A percentile compares a stretch with the other conserved stretches of the same genome.
These are phyloP conservation scores for Chalcis sispes DNA, from an alignment of 2,888 invertebrate species.

Conservation along the genomic window DNA sequence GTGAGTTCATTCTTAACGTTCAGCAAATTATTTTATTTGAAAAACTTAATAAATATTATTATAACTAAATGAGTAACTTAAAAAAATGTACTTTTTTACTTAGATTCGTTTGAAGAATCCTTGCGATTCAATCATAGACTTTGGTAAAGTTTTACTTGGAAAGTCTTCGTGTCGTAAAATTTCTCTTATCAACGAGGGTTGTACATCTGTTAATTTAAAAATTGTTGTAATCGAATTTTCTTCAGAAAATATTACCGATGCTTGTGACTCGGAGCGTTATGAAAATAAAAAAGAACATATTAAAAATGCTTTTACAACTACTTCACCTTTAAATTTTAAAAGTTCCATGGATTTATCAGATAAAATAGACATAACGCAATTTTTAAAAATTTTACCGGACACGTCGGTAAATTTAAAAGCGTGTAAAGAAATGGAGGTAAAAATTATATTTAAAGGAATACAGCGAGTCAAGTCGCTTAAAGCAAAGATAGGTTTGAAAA, in stretches of 20 bases:
- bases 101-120: slow-evolving; percentile 72
- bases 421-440: slow-evolving; percentile 69
- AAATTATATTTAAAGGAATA: slow-evolving; percentile 72
- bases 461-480: slow-evolving; percentile 70
- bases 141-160: slow-evolving; percentile 75
- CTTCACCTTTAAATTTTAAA: not conserved
- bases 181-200: slow-evolving; percentile 80
- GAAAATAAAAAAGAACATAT: not conserved
- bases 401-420: slow-evolving; percentile 67
- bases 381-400: slow-evolving; percentile 70
- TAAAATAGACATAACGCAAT: slow-evolving; percentile 55
- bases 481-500: slow-evolving; percentile 77
- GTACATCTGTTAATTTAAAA: slow-evolving; percentile 78
- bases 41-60: no score
- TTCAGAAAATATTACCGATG: slow-evolving; percentile 68
- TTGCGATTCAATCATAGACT: slow-evolving; percentile 73
- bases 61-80: no score
- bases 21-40: not conserved
- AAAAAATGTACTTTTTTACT: not conserved
- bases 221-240: slow-evolving; percentile 75
- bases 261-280: slow-evolving; percentile 63
- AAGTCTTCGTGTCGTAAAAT: slow-evolving; percentile 78
- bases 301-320: not conserved
- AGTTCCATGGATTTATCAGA: not conserved
- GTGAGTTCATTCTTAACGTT: slow-evolving; percentile 51